Conservation (phyloP, 2,113 vertebrate genomes). For the Pontoporia blainvillei region DNA sequence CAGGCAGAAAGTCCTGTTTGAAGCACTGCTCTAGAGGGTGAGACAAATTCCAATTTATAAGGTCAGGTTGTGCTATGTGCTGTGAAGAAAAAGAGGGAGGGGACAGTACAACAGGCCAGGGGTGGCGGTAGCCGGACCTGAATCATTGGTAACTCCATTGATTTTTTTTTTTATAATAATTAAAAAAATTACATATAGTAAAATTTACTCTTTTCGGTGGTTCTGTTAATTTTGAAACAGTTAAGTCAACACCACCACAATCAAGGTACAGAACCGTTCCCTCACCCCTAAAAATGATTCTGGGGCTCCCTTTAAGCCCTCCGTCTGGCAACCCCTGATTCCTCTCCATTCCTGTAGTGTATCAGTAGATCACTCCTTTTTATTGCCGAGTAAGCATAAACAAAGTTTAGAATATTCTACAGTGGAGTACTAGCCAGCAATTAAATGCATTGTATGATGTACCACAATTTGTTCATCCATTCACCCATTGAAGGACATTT, state of each 20-base stretch:
- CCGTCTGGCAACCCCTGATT: not conserved
- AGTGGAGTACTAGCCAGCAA: not conserved
- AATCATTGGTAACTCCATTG: not conserved
- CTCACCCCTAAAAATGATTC: not conserved
- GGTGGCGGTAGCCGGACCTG: rapidly evolving
- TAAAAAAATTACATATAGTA: not conserved
- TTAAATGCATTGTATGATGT: not conserved
- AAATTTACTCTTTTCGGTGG: too few species aligned
- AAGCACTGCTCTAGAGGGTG: not conserved
- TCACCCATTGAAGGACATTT: too few species aligned
- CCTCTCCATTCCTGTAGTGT: not conserved
- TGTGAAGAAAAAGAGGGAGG: not conserved
- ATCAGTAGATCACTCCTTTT: not conserved
- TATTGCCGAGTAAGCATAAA: not conserved
- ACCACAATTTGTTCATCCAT: too few species aligned
- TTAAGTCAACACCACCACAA: not conserved
- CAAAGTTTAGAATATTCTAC: not conserved
- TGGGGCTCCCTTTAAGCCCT: not conserved
- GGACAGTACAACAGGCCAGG: not conserved
- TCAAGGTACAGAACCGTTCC: not conserved
- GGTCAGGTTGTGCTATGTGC: not conserved
- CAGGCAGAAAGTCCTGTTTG: not conserved
- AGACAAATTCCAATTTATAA: not conserved
- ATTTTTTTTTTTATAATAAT: not conserved
- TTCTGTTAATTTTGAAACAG: not conserved